A percentile compares a stretch with the other conserved stretches of the same genome.
Evolutionary conservation across 2,113 vertebrate species (phyloP).

Genomic region (Leptobrachium ailaonicum): DNA sequence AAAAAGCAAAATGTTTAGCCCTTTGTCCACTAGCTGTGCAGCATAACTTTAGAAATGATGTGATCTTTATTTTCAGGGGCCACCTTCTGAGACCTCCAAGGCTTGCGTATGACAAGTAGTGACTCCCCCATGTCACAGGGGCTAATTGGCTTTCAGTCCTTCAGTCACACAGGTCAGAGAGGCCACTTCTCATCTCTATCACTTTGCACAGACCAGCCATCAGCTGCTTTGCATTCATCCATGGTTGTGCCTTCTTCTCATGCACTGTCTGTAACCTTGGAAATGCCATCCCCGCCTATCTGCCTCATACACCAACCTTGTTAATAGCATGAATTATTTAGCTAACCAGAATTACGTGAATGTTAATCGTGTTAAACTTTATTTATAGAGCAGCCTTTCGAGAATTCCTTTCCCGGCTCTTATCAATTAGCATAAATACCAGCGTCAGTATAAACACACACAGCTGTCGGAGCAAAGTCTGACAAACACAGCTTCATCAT

Average conservation of each 20-base stretch:
- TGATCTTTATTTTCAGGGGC: constrained; percentile 43
- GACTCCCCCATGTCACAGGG: constrained; percentile 24
- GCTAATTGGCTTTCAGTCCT: constrained; percentile 47
- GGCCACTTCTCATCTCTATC: constrained; percentile 42
- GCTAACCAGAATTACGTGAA: constrained; percentile 47
- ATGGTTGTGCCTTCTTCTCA: constrained; percentile 22
- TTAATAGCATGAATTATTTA: constrained; percentile 51
- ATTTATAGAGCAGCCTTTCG: constrained; percentile 49
- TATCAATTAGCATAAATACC: constrained; percentile 51
- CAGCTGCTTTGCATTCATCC: constrained; percentile 44
- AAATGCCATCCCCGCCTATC: constrained; percentile 47
- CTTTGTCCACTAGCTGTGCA: constrained; percentile 10
- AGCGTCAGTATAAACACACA: constrained; percentile 49
- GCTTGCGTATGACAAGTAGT: constrained; percentile 33
- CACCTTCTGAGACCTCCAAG: constrained; percentile 39
- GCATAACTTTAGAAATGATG: constrained; percentile 33
- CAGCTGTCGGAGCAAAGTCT: constrained; percentile 44
- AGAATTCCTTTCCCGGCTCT: constrained; percentile 45
- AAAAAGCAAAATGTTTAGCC: constrained; percentile 24
- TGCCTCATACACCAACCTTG: constrained; percentile 40
- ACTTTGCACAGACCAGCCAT: constrained; percentile 26
- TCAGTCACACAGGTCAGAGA: constrained; percentile 36
- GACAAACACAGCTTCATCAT: constrained; percentile 50
- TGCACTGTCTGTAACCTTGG: constrained; percentile 42
- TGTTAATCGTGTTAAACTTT: constrained; percentile 49